Base-by-base conservation (phyloP, 1,140 invertebrate genomes). In the Musca domestica region DNA sequence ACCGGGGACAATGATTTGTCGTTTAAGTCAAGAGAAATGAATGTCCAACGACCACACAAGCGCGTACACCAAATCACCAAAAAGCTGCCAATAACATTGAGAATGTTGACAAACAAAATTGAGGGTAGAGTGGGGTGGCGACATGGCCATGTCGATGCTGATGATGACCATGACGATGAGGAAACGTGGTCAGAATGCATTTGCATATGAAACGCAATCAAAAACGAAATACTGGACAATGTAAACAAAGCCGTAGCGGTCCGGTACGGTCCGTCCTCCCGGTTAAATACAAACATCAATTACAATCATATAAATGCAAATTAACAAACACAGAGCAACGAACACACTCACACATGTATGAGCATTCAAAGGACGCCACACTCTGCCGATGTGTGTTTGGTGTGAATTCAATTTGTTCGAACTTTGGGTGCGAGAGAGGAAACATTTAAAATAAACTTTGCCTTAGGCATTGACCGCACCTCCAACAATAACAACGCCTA, bases 121-220 rank as follows among this genome's bases (percentile, higher is more conserved):
- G 52, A 23, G 14, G 52, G 23, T 51, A 2, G 20, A 10, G 15
- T 15, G 20, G 20, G n/a, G 48, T 9, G 17, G n/a, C n/a, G n/a
- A 12, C 47, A n/a, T n/a, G n/a, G n/a, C n/a, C n/a, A n/a, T n/a
- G n/a, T n/a, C 15, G 17, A 20, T 19, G 17, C 4, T 27, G 54
- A 25, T 61, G n/a, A 51, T 34, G 30, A 20, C 23, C 22, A 23
- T 61, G 25, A 61, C 19, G 27, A 20, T 41, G 6, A n/a, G n/a
- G n/a, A n/a, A n/a, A 27, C 15, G 25, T 64, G 41, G 63, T 64
- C 61, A 64, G 41, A 48, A 41, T 64, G 61, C 63, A 64, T 64
- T 64, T 64, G 63, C 63, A 64, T 64, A 64, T 49, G 63, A 47
- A 64, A 64, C 47, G 41, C 41, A 64, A 64, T 64, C 63, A 49